Evolutionary conservation across 2,888 invertebrate genomes (phyloP).

Genomic region (Rhorus exstirpatorius): DNA sequence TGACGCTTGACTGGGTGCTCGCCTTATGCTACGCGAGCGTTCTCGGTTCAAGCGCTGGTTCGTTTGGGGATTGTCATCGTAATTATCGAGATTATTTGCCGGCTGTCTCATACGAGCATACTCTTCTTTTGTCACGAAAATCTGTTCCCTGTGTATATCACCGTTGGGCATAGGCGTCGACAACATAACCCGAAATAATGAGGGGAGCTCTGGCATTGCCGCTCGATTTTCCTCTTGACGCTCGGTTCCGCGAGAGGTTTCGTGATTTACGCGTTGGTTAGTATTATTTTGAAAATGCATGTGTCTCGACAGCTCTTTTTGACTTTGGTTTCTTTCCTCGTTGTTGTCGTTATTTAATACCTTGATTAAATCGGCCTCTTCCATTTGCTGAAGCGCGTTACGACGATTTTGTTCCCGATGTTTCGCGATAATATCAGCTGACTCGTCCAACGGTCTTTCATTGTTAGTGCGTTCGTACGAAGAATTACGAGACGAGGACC

Average conservation of each 20-base stretch:
- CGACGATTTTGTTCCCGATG: constrained; percentile 8
- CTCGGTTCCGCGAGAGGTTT: constrained; percentile 1
- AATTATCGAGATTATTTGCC: neutral
- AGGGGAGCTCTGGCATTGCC: constrained; percentile 1
- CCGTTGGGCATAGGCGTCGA: constrained; percentile 24
- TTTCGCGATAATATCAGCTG: constrained; percentile 9
- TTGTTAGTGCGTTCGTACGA: neutral
- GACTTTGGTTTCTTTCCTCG: neutral
- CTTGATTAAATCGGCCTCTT: neutral
- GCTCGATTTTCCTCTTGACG: neutral
- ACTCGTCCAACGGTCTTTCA: constrained; percentile 17
- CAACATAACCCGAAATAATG: constrained; percentile 12
- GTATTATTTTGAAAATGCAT: constrained; percentile 1
- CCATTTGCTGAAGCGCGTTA: neutral
- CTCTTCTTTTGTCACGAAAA: constrained; percentile 35
- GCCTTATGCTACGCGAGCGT: constrained; percentile 14
- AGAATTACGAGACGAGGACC: neutral
- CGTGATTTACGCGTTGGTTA: too few relatives aligned
- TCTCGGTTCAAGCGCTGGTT: constrained; percentile 1
- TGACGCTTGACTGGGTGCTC: neutral
- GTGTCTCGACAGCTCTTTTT: constrained; percentile 1
- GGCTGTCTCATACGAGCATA: constrained; percentile 27
- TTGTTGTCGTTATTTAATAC: neutral
- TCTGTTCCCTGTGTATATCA: constrained; percentile 6
- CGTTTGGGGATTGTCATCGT: neutral